Percentiles rank a stretch among this genome's conserved stretches.
These are phyloP conservation scores for Hydraecia micacea DNA, from an alignment of 2,888 invertebrate genomes.

Conservation along the genomic window DNA sequence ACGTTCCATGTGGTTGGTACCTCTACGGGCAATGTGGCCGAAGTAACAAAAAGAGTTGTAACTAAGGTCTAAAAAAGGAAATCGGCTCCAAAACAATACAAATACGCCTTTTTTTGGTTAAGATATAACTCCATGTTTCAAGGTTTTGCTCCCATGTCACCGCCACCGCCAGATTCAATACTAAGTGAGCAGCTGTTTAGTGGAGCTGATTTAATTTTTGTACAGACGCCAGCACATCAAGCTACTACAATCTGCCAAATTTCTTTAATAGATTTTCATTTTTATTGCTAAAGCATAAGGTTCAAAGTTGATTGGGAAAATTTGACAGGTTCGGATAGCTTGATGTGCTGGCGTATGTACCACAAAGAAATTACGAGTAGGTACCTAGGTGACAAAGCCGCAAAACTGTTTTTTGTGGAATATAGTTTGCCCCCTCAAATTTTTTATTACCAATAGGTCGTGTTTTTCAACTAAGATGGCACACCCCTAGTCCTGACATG, in stretches of 20 bases:
- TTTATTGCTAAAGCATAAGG: no score
- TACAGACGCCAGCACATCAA: no score
- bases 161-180: background rate
- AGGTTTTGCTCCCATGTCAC: background rate
- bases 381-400: background rate
- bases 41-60: background rate
- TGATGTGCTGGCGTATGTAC: no score
- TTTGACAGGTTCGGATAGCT: no score
- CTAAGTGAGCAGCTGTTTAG: background rate
- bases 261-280: no score
- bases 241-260: no score
- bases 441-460: background rate
- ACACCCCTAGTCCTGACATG: slow-evolving; percentile 16
- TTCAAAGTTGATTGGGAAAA: no score
- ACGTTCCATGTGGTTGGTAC: background rate
- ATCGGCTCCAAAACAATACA: background rate
- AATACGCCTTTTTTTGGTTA: accelerated
- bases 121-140: background rate
- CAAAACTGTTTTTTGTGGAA: background rate
- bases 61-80: background rate
- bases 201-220: background rate
- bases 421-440: background rate
- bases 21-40: background rate
- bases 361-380: background rate
- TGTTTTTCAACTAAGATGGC: background rate